These are phyloP conservation scores for Tetrax tetrax DNA, from an alignment of 2,113 vertebrate genomes.

Conservation along the genomic window DNA sequence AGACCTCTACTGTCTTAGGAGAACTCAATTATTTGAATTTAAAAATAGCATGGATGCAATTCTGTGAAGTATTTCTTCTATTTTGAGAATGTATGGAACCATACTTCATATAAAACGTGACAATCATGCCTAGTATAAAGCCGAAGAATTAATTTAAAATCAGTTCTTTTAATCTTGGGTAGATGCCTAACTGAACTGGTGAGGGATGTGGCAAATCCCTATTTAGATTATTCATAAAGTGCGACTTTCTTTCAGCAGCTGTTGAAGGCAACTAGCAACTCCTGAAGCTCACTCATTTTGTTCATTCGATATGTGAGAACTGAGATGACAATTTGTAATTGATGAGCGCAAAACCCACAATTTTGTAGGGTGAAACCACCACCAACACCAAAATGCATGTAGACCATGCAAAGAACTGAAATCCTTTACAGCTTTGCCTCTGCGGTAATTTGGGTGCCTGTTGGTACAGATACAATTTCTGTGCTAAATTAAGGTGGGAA, in stretches of 20 bases:
- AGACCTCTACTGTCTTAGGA: background rate
- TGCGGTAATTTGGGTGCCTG: background rate
- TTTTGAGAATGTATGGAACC: background rate
- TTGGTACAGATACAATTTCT: background rate
- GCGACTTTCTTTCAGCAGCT: background rate
- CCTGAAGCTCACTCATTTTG: background rate
- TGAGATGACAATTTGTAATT: rapidly evolving
- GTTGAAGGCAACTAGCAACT: background rate
- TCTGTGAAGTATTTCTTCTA: background rate
- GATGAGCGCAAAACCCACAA: background rate
- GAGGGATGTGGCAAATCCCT: background rate
- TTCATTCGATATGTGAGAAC: background rate
- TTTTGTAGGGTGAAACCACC: background rate
- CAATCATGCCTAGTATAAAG: background rate
- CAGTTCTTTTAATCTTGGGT: background rate
- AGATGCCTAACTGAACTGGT: background rate
- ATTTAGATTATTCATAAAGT: background rate
- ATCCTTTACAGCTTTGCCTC: background rate
- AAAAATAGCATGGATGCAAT: background rate
- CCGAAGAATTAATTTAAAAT: background rate
- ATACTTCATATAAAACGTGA: background rate
- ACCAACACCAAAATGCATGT: rapidly evolving
- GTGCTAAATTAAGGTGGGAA: background rate
- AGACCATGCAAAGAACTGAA: background rate
- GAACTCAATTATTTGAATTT: background rate